Conservation (phyloP, 1,140 invertebrate genomes). For the Macrotrachela quadricornifera region DNA sequence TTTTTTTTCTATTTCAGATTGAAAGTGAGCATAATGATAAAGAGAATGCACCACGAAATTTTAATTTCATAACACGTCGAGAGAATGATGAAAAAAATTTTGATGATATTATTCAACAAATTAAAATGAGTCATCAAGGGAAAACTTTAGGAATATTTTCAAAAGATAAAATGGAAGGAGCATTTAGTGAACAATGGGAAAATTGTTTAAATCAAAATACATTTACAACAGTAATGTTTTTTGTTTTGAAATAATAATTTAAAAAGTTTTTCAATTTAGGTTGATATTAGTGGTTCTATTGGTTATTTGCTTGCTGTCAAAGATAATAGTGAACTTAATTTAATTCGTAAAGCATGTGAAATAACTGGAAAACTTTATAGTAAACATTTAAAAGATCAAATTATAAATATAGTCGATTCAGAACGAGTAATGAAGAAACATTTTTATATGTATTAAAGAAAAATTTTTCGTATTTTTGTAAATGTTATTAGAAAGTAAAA, state of each 20-base stretch:
- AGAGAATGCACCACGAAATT: background rate
- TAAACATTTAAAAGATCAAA: constrained; percentile 86
- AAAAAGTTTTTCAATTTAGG: constrained; percentile 21
- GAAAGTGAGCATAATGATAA: background rate
- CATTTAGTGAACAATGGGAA: constrained; percentile 8
- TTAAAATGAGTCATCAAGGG: background rate
- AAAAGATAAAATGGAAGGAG: constrained; percentile 6
- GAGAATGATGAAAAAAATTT: background rate
- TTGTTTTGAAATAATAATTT: background rate
- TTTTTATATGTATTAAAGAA: background rate
- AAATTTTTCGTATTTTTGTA: background rate
- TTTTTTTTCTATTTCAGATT: background rate
- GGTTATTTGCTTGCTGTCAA: constrained; percentile 77
- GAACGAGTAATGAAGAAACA: constrained; percentile 44
- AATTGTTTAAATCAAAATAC: background rate
- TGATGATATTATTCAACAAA: background rate
- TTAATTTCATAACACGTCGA: background rate
- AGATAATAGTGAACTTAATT: constrained; percentile 71
- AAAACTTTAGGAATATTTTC: background rate
- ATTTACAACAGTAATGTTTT: background rate
- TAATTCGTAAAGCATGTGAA: constrained; percentile 76
- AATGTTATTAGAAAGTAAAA: constrained; percentile 49
- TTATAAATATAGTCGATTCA: constrained; percentile 94
- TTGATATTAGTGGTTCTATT: constrained; percentile 62
- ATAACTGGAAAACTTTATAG: constrained; percentile 81